phyloP scores from a whole-genome alignment of 2,888 invertebrate species.

The Pteria penguin region DNA sequence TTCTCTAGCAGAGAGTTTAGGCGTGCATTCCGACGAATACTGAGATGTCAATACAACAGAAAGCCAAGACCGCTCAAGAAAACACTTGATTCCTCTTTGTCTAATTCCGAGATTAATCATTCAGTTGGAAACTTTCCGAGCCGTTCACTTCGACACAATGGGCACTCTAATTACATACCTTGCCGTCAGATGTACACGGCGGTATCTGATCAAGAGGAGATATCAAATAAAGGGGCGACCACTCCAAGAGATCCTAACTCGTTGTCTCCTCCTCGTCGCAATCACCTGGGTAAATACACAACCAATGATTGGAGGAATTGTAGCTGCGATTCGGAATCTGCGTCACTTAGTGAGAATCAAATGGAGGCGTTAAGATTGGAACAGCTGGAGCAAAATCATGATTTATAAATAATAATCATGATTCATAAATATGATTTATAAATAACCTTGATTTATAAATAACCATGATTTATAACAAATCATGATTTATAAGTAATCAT shows the following conservation, averaged over 20 bases:
- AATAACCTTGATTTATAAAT: no score
- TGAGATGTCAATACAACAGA: conserved; percentile 74
- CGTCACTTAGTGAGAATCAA: conserved; percentile 14
- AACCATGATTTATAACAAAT: no score
- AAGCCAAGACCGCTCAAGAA: neutral
- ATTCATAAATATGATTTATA: no score
- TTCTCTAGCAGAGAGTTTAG: conserved; percentile 82
- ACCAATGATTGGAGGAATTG: neutral
- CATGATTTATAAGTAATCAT: no score
- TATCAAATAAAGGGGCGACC: neutral
- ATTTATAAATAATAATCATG: no score
- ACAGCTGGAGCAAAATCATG: neutral
- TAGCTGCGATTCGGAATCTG: conserved; percentile 15
- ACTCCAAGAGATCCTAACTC: neutral
- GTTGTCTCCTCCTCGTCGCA: neutral
- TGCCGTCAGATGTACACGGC: neutral
- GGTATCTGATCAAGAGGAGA: neutral
- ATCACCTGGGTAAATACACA: neutral
- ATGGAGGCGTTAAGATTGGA: conserved; percentile 13
- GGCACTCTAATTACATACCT: neutral
- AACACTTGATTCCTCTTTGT: neutral
- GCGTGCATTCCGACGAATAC: conserved; percentile 81
- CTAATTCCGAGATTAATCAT: neutral
- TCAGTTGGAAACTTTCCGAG: neutral
- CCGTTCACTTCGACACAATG: neutral